Evolutionary conservation across 1,140 invertebrate species (phyloP).

Genomic region (Cryptotermes secundus): DNA sequence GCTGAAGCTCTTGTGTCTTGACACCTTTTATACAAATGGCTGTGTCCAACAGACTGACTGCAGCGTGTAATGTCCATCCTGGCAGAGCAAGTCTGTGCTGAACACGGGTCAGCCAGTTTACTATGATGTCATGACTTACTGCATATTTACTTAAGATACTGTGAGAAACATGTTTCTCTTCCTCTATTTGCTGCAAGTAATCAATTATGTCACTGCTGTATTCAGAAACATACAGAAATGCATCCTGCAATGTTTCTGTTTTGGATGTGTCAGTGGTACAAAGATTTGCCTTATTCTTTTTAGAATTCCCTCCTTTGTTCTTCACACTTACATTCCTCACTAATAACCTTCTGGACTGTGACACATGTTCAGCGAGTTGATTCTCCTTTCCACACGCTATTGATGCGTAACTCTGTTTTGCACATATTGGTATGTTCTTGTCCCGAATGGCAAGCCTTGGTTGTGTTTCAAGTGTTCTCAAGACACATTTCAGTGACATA

Average conservation of each 20-base stretch:
- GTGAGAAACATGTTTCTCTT: neutral
- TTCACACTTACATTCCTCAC: neutral
- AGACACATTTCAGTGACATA: no score
- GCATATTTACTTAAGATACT: neutral
- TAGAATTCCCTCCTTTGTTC: no score
- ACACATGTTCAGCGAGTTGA: neutral
- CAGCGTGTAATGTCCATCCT: neutral
- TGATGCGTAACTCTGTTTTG: neutral
- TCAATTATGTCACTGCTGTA: neutral
- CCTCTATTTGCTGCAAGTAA: neutral
- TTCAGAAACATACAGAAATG: neutral
- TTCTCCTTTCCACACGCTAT: neutral
- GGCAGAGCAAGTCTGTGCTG: slow-evolving; percentile 1
- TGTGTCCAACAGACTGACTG: neutral
- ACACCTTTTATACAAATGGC: neutral
- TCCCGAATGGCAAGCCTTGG: neutral
- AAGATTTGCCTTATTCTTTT: no score
- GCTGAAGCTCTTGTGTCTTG: neutral
- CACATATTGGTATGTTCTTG: neutral
- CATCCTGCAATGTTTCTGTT: neutral
- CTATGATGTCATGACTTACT: neutral
- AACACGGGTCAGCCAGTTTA: neutral
- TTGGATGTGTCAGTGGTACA: neutral
- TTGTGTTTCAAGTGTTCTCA: no score
- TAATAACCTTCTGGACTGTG: neutral